phyloP scores from a whole-genome alignment of 2,113 vertebrate genomes.

The Vimba vimba region DNA sequence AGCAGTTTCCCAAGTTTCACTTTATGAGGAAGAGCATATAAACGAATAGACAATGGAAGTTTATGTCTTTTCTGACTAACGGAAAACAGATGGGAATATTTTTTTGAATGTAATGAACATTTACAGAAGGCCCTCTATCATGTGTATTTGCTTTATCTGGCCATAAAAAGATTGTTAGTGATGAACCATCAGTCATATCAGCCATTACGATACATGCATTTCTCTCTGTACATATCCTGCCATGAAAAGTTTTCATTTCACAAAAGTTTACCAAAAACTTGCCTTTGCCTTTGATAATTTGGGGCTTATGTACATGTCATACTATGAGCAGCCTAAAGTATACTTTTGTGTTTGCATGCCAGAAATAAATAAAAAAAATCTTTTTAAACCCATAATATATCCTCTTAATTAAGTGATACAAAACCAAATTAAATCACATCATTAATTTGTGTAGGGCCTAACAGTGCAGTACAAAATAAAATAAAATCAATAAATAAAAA shows the following conservation, averaged over 20 bases:
- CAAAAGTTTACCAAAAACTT: background rate
- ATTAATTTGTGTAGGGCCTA: background rate
- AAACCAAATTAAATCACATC: constrained; percentile 1
- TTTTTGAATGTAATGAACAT: background rate
- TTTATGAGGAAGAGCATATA: background rate
- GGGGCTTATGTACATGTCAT: constrained; percentile 45
- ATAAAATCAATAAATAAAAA: background rate
- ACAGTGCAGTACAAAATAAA: background rate
- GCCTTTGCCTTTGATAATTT: constrained; percentile 27
- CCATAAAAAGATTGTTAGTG: background rate
- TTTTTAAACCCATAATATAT: background rate
- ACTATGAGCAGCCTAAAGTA: constrained; percentile 39
- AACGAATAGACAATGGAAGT: background rate
- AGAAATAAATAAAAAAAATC: background rate
- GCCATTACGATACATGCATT: background rate
- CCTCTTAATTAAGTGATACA: constrained; percentile 32
- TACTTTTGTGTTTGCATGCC: constrained; percentile 3
- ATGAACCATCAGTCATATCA: background rate
- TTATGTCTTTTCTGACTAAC: background rate
- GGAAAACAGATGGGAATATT: background rate
- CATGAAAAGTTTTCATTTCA: constrained; percentile 2
- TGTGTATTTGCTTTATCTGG: background rate
- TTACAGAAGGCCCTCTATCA: background rate
- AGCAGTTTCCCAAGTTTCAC: background rate
- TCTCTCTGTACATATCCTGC: constrained; percentile 8